Percentiles rank a stretch among this genome's conserved stretches.
These are phyloP conservation scores for Drosophila teissieri DNA, from an alignment of 1,140 invertebrate species.

Conservation along the genomic window DNA sequence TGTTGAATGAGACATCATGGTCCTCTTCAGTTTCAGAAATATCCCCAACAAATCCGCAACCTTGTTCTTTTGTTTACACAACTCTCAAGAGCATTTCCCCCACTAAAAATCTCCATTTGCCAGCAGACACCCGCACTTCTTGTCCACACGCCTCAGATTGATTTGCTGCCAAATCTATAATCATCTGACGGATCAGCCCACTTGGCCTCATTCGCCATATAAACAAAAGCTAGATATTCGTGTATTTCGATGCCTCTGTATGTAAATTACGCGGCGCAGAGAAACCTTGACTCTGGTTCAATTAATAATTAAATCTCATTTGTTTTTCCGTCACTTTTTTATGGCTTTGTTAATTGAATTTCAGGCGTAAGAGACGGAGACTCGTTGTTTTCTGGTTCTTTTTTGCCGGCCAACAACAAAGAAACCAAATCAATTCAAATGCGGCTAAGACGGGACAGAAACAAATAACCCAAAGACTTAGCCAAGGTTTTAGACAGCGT, in stretches of 20 bases:
- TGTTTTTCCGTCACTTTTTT: constrained; percentile 59
- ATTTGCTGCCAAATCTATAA: constrained; percentile 58
- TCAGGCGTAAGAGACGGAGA: constrained; percentile 23
- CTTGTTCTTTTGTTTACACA: constrained; percentile 43
- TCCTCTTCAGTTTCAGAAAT: constrained; percentile 1
- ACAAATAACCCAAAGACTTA: constrained; percentile 54
- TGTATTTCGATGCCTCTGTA: constrained; percentile 15
- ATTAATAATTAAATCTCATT: constrained; percentile 76
- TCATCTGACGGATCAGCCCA: constrained; percentile 41
- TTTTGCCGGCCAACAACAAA: constrained; percentile 33
- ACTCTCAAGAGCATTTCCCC: constrained; percentile 24
- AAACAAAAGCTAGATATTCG: constrained; percentile 16
- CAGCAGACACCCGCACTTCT: constrained; percentile 42
- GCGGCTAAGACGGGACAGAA: constrained; percentile 33
- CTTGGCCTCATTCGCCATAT: constrained; percentile 64
- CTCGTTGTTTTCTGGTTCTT: constrained; percentile 50
- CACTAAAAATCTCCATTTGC: constrained; percentile 14
- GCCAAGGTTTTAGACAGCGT: constrained; percentile 45
- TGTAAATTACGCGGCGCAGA: constrained; percentile 43
- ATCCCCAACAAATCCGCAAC: constrained; percentile 11
- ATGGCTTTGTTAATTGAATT: constrained; percentile 70
- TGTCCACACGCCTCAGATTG: constrained; percentile 67
- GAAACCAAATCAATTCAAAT: constrained; percentile 50
- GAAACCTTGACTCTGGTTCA: constrained; percentile 73
- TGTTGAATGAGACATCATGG: constrained; percentile 35